A percentile compares a stretch with the other conserved stretches of the same genome.
Conservation (phyloP, 2,113 vertebrate genomes). For the Daphoenositta chrysoptera region DNA sequence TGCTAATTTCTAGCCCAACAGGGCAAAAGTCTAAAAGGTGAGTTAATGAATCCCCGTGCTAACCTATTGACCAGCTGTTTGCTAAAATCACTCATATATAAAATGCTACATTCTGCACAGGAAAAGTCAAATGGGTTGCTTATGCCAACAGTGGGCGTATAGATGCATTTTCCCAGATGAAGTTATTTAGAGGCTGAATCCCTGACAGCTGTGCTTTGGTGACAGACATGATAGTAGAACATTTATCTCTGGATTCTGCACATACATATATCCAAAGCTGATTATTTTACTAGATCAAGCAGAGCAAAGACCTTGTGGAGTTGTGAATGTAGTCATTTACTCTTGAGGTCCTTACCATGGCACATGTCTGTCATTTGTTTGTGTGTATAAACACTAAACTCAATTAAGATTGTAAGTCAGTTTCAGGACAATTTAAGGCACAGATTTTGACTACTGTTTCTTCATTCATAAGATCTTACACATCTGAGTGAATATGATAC, state of each 20-base stretch:
- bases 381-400: not conserved
- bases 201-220: not conserved
- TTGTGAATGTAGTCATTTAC: not conserved
- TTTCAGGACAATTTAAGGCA: not conserved
- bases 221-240: not conserved
- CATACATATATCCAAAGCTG: not conserved
- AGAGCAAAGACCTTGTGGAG: not conserved
- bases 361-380: rapidly evolving
- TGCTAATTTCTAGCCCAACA: not conserved
- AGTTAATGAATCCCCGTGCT: not conserved
- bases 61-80: not conserved
- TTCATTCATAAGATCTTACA: not conserved
- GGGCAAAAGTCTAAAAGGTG: not conserved
- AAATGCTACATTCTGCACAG: not conserved
- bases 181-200: not conserved
- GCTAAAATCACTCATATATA: not conserved
- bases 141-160: not conserved
- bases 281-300: constrained; percentile 5
- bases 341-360: not conserved
- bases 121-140: not conserved
- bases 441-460: not conserved
- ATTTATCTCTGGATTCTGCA: constrained; percentile 21
- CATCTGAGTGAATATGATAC: not conserved
- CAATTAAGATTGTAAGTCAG: not conserved
- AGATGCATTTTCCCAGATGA: not conserved